Percentiles rank a stretch among this genome's conserved stretches.
Evolutionary conservation across 1,140 invertebrate genomes (phyloP).

Genomic region (Scaptomyza pallida): DNA sequence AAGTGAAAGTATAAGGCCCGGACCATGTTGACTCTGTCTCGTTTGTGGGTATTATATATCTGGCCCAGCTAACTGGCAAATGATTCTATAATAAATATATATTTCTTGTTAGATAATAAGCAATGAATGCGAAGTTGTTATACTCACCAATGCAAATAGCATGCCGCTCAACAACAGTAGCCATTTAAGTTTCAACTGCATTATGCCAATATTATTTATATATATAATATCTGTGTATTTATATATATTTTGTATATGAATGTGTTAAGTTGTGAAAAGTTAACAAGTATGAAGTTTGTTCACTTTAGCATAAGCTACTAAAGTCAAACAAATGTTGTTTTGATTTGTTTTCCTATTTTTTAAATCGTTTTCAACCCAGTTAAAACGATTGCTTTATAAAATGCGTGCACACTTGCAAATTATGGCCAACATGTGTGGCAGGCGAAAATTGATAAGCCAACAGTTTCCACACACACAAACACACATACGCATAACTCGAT

Average conservation of each 20-base stretch:
- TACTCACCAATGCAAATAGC: slow-evolving; percentile 19
- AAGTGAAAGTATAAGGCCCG: background rate
- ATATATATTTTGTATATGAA: slow-evolving; percentile 11
- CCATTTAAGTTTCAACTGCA: slow-evolving; percentile 3
- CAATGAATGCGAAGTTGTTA: too few relatives aligned
- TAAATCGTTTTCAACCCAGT: background rate
- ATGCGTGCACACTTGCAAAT: slow-evolving; percentile 35
- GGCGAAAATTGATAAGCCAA: slow-evolving; percentile 42
- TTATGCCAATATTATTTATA: background rate
- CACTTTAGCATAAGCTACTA: slow-evolving; percentile 13
- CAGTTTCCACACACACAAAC: background rate
- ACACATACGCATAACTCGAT: slow-evolving; percentile 18
- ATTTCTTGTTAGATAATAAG: background rate
- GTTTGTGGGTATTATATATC: background rate
- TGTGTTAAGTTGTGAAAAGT: background rate
- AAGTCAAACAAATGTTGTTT: slow-evolving; percentile 22
- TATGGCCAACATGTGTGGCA: slow-evolving; percentile 39
- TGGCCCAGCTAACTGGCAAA: background rate
- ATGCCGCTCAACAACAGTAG: background rate
- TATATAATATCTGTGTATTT: slow-evolving; percentile 2
- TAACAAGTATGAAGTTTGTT: background rate
- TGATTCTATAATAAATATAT: background rate
- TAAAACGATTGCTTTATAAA: slow-evolving; percentile 9
- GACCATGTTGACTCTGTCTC: background rate
- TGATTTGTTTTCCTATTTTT: too few relatives aligned